Evolutionary conservation across 2,888 invertebrate species (phyloP).

Genomic region (Leptinotarsa peninsularis): DNA sequence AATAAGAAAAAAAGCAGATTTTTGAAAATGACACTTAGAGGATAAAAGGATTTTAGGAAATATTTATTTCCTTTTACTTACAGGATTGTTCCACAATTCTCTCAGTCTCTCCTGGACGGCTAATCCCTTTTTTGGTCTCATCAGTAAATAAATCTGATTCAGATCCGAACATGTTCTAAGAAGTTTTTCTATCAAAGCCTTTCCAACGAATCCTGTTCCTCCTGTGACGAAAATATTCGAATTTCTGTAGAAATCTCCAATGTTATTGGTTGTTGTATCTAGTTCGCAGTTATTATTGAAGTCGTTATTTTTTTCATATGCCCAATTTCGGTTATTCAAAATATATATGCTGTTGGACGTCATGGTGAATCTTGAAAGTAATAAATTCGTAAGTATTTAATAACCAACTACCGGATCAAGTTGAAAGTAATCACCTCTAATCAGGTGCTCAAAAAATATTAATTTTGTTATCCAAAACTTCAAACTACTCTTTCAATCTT

Average conservation of each 20-base stretch:
- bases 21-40: too few species aligned
- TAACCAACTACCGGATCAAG: too few species aligned
- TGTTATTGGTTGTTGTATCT: not conserved
- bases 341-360: not conserved
- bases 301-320: not conserved
- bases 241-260: not conserved
- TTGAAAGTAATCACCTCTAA: too few species aligned
- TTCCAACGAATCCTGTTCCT: not conserved
- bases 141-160: not conserved
- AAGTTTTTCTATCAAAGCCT: not conserved
- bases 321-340: not conserved
- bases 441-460: too few species aligned
- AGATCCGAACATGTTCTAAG: not conserved
- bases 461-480: too few species aligned
- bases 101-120: not conserved
- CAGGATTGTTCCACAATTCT: not conserved
- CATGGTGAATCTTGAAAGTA: not conserved
- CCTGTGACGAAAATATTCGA: constrained; percentile 5
- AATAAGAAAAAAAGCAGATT: too few species aligned
- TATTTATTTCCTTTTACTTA: not conserved
- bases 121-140: not conserved
- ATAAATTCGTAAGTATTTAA: not conserved
- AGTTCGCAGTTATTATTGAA: not conserved
- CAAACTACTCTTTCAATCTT: too few species aligned
- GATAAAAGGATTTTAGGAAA: too few species aligned